Evolutionary conservation across 2,888 invertebrate genomes (phyloP), one percentile per base, ranked within the genome.

Genomic region (Drosophila falleni): DNA sequence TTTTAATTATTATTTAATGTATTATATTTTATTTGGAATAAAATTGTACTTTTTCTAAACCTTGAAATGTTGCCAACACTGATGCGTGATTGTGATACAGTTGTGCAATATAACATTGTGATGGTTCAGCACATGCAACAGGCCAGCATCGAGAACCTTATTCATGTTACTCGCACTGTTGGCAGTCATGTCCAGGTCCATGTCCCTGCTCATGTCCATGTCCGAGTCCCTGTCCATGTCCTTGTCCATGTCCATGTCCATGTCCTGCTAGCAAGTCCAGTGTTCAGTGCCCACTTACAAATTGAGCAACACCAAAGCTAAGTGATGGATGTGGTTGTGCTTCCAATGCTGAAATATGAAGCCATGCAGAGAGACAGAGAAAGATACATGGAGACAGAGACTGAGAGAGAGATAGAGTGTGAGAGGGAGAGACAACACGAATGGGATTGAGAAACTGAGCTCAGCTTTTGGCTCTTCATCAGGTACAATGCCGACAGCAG

Each of bases 281-380:
- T 29, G 47, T 60, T 47, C 61, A 54, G 15, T 61, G 61, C 15
- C 63, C 74, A 62, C 71, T 77, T 74, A 71, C 74, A 74, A 74
- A 74, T 77, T 74, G 73, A 63, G 72, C 55, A 71, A 60, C 78
- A 74, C 61, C 58, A 64, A 46, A 19, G 15, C 42, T 41, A 55
- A 66, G 66, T 74, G 74, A 74, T 74, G 78, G 59, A 74, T 74
- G 78, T 56, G 74, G 35, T 23, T 60, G 31, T 72, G 50, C 41
- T 46, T 49, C 39, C 29, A 47, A 44, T 58, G 62, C 51, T 58
- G 61, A 50, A 76, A 76, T 58, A 44, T 50, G 61, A 71, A 59
- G 64, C 61, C 46, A 23, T 11, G 31, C 50, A 8, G 10, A 35
- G n/a, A 26, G 11, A 39, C 23, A 16, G 16, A 16, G 33, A 58